Conservation (phyloP, 2,888 invertebrate genomes). For the Cerastis rubricosa region DNA sequence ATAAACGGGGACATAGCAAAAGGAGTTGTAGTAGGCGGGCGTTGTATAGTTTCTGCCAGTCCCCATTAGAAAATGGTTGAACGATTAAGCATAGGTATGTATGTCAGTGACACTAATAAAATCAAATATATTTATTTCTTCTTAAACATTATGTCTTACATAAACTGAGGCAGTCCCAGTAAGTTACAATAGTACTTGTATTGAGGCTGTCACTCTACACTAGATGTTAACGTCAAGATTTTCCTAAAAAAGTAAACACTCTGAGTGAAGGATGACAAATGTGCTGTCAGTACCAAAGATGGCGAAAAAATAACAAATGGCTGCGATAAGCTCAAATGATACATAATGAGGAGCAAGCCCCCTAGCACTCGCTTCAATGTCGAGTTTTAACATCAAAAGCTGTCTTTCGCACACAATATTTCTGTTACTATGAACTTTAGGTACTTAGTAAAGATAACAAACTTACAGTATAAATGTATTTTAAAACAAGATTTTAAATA, state of each 20-base stretch:
- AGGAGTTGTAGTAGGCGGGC: neutral
- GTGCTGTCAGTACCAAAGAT: conserved; percentile 45
- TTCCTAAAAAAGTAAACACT: conserved; percentile 5
- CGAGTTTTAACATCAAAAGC: conserved; percentile 40
- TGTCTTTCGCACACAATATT: neutral
- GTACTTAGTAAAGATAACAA: too few species aligned
- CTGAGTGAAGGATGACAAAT: conserved; percentile 17
- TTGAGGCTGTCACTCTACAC: too few species aligned
- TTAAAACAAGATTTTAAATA: too few species aligned
- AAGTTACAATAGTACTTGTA: too few species aligned
- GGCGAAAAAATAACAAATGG: conserved; percentile 54
- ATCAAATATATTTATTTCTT: too few species aligned
- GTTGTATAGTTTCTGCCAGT: neutral
- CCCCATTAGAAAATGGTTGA: neutral
- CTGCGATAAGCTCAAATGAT: conserved; percentile 33
- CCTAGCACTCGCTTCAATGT: conserved; percentile 13
- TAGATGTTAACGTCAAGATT: neutral
- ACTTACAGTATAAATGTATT: too few species aligned
- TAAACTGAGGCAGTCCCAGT: too few species aligned
- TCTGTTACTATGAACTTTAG: neutral
- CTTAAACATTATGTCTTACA: too few species aligned
- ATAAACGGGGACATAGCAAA: neutral
- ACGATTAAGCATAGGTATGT: neutral
- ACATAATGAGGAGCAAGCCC: conserved; percentile 35
- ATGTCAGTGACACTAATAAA: too few species aligned